Base-by-base conservation (phyloP, 2,888 invertebrate genomes). In the Ctenicera cuprea region DNA sequence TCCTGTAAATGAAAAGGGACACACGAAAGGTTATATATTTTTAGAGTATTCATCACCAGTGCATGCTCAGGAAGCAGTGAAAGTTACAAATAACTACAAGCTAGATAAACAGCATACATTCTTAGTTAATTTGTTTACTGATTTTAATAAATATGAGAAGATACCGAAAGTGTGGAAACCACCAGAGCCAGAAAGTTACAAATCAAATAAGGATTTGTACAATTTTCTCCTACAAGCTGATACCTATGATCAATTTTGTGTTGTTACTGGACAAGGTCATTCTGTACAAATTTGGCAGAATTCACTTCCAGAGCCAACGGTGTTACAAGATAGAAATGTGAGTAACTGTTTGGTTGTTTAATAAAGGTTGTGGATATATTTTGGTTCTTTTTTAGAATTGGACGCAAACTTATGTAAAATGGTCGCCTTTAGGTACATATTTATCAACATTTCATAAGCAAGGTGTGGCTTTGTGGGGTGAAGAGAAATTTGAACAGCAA, bases 401-500 rank as follows among this genome's bases (percentile, higher is more conserved):
- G 94, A 98, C 98, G 0, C 98, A 98, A 84, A 96, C 97, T 0
- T 96, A 97, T 81, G 95, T 98, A 0, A 94, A 95, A 80, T 99
- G 99, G 99, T 99, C 99, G 0, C 99, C 99, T 0, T 89, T 97
- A 43, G 99, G 99, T 54, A 98, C 98, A 0, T 99, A 97, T 86
- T 89, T 99, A 79, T 94, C 98, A 0, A 99, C 99, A 0, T 97
- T 98, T 89, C 99, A 99, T 85, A 94, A 94, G 87, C 92, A 94
- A 76, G 99, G 99, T 69, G 97, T 99, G 62, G 97, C 97, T 0
- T 89, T 99, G 54, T 99, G 99, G 99, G 99, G 97, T 16, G 99
- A 99, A 0, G 95, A 96, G 22, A 93, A 93, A 82, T 99, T 97
- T 88, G 91, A 92, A 0, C 97, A 97, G 87, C 95, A 97, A 83